phyloP scores from a whole-genome alignment of 2,113 vertebrate genomes.

The Okapia johnstoni region DNA sequence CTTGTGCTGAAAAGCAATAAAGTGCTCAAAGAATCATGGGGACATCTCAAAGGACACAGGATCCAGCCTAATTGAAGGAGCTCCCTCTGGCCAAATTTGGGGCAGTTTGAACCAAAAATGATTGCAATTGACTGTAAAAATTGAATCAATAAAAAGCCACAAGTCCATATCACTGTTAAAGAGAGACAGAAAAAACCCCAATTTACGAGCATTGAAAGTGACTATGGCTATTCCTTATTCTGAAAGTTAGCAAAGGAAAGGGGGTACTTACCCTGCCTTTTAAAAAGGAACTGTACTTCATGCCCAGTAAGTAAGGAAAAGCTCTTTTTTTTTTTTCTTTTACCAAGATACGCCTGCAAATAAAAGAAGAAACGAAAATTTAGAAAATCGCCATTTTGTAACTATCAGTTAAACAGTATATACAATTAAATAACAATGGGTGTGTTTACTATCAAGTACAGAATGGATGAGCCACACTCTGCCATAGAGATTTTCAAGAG shows the following conservation, averaged over 20 bases:
- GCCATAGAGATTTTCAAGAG: background rate
- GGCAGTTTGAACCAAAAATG: background rate
- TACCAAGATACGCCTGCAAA: background rate
- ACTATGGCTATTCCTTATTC: background rate
- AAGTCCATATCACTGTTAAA: background rate
- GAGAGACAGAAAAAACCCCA: background rate
- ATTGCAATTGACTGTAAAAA: background rate
- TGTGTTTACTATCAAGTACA: background rate
- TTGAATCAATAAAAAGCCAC: background rate
- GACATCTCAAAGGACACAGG: background rate
- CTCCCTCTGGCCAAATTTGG: background rate
- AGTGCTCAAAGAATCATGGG: background rate
- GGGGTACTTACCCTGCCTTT: background rate
- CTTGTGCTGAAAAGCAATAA: background rate
- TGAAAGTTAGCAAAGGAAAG: background rate
- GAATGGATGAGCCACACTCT: background rate
- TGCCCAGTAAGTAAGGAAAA: background rate
- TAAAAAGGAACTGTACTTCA: background rate
- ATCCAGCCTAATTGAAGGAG: background rate
- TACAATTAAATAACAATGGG: background rate
- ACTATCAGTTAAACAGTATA: background rate
- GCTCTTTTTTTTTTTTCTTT: background rate
- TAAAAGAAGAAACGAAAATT: background rate
- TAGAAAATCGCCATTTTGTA: background rate
- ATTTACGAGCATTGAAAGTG: background rate